Percentiles rank a stretch among this genome's conserved stretches.
phyloP scores from a whole-genome alignment of 2,113 vertebrate genomes.

The Falco punctatus region DNA sequence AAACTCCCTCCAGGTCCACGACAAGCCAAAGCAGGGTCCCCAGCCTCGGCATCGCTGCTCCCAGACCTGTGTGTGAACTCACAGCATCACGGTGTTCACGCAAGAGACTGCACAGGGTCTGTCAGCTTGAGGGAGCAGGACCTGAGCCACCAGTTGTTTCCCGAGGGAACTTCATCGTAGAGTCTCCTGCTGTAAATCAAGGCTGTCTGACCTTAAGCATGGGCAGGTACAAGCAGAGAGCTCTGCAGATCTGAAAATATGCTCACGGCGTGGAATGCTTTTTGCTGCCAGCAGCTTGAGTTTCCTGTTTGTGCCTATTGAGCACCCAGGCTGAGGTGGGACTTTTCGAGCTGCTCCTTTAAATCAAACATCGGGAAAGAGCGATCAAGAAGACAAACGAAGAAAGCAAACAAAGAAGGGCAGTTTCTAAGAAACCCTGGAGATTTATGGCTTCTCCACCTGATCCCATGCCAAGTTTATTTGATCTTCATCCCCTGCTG shows the following conservation, averaged over 20 bases:
- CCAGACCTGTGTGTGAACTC: background rate
- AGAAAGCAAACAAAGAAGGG: background rate
- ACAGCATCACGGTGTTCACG: rapidly evolving
- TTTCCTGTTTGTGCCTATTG: background rate
- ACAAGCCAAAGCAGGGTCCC: background rate
- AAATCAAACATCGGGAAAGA: background rate
- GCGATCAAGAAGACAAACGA: background rate
- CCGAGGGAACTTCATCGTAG: rapidly evolving
- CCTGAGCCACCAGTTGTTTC: background rate
- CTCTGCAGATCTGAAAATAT: background rate
- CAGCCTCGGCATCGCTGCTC: background rate
- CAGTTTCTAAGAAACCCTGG: slow-evolving; percentile 4
- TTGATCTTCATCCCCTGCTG: background rate
- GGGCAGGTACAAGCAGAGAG: background rate
- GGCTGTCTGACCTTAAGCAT: background rate
- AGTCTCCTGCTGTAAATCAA: background rate
- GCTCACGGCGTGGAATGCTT: background rate
- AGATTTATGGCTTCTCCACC: background rate
- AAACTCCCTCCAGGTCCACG: background rate
- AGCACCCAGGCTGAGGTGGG: background rate
- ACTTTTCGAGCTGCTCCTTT: background rate
- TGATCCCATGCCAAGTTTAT: background rate
- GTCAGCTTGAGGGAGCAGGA: background rate
- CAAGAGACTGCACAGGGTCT: background rate
- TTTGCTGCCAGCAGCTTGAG: background rate